Base-by-base conservation (phyloP, 2,113 vertebrate species). In the Gambusia holbrooki region DNA sequence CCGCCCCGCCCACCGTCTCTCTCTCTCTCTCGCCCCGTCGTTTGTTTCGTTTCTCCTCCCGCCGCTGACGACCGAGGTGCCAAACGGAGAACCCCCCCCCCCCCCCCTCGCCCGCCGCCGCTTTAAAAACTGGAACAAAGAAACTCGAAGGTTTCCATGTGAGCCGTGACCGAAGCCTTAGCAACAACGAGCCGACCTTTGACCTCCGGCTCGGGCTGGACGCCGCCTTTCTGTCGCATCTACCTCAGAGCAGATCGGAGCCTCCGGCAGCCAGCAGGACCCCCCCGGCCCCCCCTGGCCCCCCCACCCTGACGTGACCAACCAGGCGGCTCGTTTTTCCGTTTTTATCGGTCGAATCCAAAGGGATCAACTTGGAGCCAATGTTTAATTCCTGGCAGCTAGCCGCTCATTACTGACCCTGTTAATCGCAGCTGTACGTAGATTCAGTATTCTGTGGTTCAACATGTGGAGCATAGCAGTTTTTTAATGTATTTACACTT, bases 371-470 rank as follows among this genome's bases (percentile, higher is more conserved):
- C 91, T 88, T 89, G 77, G 91, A 94, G 93, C 93, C 92, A 90
- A 93, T 89, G 94, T 92, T 90, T 93, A 90, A 94, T 60, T 80
- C 87, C 89, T 93, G 96, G 96, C 96, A 97, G 96, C 96, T 96
- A 96, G 90, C 94, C 92, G 81, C 80, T 93, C 93, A 87, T 62
- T 86, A 93, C 93, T 92, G 90, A 87, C 88, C 93, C 88, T 76
- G 90, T 93, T 86, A 87, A 92, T 90, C 79, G 88, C 84, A 84
- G 83, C 83, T 85, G 79, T 88, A 84, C 80, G 87, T 95, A 95
- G 94, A 94, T 94, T 94, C 94, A 93, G 95, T 95, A 93, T 96
- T 96, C 95, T 93, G 94, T 96, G 82, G 74, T 96, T 95, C 93
- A 90, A 90, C 87, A 93, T 64, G 93, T 95, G 95, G 94, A 96